phyloP scores from a whole-genome alignment of 2,113 vertebrate species.

The Sinocyclocheilus anshuiensis region DNA sequence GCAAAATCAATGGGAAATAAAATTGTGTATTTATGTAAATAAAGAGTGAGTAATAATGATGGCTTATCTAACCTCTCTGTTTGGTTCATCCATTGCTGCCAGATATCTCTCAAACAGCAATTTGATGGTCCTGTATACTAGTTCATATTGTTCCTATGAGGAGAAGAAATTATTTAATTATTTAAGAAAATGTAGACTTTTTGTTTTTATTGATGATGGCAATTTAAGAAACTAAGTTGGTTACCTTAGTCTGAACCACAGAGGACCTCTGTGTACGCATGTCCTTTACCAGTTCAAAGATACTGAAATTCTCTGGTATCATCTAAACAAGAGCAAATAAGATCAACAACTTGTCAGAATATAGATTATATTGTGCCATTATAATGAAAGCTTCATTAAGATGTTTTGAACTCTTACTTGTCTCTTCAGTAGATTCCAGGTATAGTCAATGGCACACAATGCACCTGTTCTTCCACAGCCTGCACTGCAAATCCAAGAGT shows the following conservation, averaged over 20 bases:
- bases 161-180: background rate
- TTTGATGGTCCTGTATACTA: slow-evolving; percentile 86
- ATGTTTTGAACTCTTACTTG: slow-evolving; percentile 75
- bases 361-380: background rate
- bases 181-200: slow-evolving; percentile 17
- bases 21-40: background rate
- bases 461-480: slow-evolving; percentile 95
- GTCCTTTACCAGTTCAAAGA: slow-evolving; percentile 85
- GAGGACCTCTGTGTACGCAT: slow-evolving; percentile 95
- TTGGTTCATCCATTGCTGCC: slow-evolving; percentile 59
- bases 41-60: background rate
- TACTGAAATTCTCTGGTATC: slow-evolving; percentile 84
- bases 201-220: slow-evolving; percentile 10
- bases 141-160: slow-evolving; percentile 90
- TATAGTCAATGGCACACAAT: slow-evolving; percentile 92
- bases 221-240: background rate
- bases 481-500: slow-evolving; percentile 75
- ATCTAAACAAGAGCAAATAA: slow-evolving; percentile 73
- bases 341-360: background rate
- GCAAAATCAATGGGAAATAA: background rate
- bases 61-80: slow-evolving; percentile 49
- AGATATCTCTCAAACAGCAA: slow-evolving; percentile 86
- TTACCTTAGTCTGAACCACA: slow-evolving; percentile 94
- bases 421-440: slow-evolving; percentile 87
- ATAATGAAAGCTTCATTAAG: background rate